A percentile compares a stretch with the other conserved stretches of the same genome.
phyloP scores from a whole-genome alignment of 1,140 invertebrate genomes.

The Atta texana region DNA sequence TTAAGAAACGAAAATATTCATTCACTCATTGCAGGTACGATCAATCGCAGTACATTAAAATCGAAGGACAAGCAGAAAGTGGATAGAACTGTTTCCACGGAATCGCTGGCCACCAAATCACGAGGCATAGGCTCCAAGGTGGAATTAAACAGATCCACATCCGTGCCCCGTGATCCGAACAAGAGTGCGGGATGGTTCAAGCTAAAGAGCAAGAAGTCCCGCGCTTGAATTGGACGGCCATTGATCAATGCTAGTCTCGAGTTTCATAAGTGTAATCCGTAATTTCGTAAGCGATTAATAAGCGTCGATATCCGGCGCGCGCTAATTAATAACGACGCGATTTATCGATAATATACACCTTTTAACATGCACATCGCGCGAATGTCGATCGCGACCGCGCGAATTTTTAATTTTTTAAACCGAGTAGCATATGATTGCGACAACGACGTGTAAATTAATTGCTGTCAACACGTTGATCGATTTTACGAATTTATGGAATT shows the following conservation, averaged over 20 bases:
- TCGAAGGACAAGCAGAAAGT: conserved; percentile 85
- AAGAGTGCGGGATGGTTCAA: conserved; percentile 91
- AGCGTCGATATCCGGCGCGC: conserved; percentile 31
- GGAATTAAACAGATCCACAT: conserved; percentile 87
- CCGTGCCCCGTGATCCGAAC: conserved; percentile 90
- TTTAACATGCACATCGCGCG: conserved; percentile 57
- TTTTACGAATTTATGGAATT: conserved; percentile 31
- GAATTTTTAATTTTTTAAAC: conserved; percentile 64
- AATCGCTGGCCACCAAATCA: conserved; percentile 86
- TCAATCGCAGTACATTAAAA: conserved; percentile 86
- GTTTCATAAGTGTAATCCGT: conserved; percentile 82
- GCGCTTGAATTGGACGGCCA: conserved; percentile 84
- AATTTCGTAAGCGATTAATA: conserved; percentile 65
- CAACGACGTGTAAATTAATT: conserved; percentile 33
- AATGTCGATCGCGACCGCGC: conserved; percentile 1
- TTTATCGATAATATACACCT: conserved; percentile 44
- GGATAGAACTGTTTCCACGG: conserved; percentile 88
- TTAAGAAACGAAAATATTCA: not conserved
- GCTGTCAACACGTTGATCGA: conserved; percentile 34
- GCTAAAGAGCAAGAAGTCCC: conserved; percentile 88
- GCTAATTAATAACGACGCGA: conserved; percentile 48
- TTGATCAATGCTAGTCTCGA: conserved; percentile 86
- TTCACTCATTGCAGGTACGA: conserved; percentile 79
- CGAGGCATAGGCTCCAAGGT: conserved; percentile 84
- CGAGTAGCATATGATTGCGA: conserved; percentile 48